Evolutionary conservation across 2,797 vertebrate genomes (phyloP).

Genomic region (Megaceryle alcyon): DNA sequence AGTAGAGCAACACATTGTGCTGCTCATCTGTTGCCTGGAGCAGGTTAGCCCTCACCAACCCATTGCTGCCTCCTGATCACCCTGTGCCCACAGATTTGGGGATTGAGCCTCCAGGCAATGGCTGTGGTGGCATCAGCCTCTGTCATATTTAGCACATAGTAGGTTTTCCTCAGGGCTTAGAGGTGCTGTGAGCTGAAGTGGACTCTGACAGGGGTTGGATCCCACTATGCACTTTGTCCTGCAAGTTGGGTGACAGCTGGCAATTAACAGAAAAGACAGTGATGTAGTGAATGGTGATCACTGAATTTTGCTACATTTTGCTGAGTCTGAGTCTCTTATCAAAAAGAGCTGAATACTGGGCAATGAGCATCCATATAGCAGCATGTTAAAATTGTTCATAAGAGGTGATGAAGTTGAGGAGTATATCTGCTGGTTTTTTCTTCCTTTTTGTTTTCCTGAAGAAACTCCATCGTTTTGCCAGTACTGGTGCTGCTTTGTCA

Average conservation of each 20-base stretch:
- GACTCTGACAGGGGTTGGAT: neutral
- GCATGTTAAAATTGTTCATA: neutral
- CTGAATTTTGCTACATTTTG: neutral
- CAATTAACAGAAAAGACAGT: neutral
- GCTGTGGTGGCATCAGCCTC: neutral
- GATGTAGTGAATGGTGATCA: neutral
- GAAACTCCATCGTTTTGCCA: neutral
- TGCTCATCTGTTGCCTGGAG: neutral
- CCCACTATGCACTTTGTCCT: neutral
- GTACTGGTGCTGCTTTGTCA: neutral
- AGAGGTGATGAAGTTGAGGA: neutral
- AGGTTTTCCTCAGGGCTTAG: neutral
- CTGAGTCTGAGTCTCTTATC: neutral
- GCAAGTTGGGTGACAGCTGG: neutral
- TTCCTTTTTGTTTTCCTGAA: neutral
- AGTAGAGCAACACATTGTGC: neutral
- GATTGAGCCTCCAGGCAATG: neutral
- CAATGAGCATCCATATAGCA: neutral
- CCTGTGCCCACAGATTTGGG: neutral
- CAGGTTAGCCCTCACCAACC: neutral
- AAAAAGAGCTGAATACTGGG: neutral
- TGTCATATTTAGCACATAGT: fast-evolving
- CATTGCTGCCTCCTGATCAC: neutral
- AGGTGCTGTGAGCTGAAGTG: neutral
- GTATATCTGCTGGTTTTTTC: neutral